These are phyloP conservation scores for Kryphioiulus occultus DNA, from an alignment of 2,888 invertebrate genomes.

Conservation along the genomic window DNA sequence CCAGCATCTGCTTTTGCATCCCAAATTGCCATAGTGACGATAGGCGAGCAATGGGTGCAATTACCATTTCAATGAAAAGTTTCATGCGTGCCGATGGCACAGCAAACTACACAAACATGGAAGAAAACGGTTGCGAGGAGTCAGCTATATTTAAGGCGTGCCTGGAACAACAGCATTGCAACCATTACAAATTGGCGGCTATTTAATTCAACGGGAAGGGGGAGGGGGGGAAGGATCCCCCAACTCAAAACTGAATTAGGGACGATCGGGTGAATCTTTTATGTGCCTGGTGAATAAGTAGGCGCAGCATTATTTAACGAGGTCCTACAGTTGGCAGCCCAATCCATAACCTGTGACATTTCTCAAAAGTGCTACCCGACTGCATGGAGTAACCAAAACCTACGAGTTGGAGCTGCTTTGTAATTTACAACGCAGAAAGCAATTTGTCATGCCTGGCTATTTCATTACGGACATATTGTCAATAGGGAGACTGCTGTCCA, in stretches of 20 bases:
- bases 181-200: background rate
- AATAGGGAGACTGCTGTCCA: background rate
- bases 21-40: background rate
- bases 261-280: background rate
- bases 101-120: background rate
- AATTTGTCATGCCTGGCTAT: slow-evolving; percentile 5
- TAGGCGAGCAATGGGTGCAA: background rate
- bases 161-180: background rate
- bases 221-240: background rate
- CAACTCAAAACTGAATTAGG: background rate
- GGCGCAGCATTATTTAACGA: background rate
- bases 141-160: background rate
- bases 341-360: background rate
- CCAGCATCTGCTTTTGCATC: background rate
- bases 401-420: background rate
- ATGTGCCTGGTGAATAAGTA: background rate
- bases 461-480: background rate
- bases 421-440: background rate
- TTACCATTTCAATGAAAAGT: slow-evolving; percentile 5
- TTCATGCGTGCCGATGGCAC: background rate
- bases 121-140: background rate
- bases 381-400: background rate
- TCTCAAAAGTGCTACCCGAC: background rate
- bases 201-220: background rate
- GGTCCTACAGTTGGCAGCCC: background rate